phyloP scores from a whole-genome alignment of 2,888 invertebrate species.

The Galerucella calmariensis region DNA sequence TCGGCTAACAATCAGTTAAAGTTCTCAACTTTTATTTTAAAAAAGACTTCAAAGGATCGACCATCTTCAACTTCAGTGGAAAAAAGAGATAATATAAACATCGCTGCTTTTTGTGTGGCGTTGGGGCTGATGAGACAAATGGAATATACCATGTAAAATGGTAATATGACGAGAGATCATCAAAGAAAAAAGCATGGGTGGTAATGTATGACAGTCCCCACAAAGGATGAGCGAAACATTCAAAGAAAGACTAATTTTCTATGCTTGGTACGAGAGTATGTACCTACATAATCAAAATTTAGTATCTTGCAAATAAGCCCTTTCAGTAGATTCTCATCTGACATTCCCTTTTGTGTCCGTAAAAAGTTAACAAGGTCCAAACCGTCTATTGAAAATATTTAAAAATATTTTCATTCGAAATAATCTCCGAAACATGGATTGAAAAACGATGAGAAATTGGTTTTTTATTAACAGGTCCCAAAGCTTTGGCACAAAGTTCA shows the following conservation, averaged over 20 bases:
- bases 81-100: conserved; percentile 24
- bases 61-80: conserved; percentile 22
- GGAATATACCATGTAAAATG: neutral
- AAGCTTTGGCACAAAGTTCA: too few relatives aligned
- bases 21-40: conserved; percentile 34
- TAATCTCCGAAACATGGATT: too few relatives aligned
- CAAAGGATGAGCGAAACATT: conserved; percentile 10
- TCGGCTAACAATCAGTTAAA: conserved; percentile 31
- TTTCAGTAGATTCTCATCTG: neutral
- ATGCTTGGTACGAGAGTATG: conserved; percentile 8
- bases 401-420: too few relatives aligned
- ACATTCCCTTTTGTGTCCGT: neutral
- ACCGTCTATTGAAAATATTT: neutral
- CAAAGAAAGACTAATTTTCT: conserved; percentile 20
- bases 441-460: too few relatives aligned
- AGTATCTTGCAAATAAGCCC: conserved; percentile 9
- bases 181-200: conserved; percentile 16
- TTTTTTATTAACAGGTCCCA: too few relatives aligned
- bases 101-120: conserved; percentile 19
- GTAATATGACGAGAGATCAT: conserved; percentile 12
- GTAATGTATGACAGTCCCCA: conserved; percentile 18
- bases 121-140: conserved; percentile 12
- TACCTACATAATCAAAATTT: conserved; percentile 7
- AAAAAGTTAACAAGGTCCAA: neutral
- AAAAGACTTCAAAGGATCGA: conserved; percentile 32